Evolutionary conservation across 2,888 invertebrate species (phyloP), one percentile per base, ranked within the genome.

Genomic region (Phyllotreta cruciferae): DNA sequence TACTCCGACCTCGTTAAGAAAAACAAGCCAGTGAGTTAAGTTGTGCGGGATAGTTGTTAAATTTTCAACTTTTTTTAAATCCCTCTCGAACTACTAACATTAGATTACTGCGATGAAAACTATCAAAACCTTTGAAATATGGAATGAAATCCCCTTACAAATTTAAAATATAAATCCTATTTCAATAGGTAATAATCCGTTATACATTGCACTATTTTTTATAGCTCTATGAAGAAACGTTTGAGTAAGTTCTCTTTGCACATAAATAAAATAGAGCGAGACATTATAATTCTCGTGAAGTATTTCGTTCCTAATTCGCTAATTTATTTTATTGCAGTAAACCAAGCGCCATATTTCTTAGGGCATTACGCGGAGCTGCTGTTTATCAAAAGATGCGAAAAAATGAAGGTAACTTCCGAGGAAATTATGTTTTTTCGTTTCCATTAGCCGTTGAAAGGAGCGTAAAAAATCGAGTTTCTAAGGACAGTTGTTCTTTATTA

Each of bases 261-360:
- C 49, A 56, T 63, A 60, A 63, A 63, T 63, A 63, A 63, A 60
- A 63, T 14, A 55, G 49, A 60, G 50, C 42, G 24, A 38, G 58
- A 47, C 57, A 49, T 58, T 47, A 58, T 63, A 63, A 63, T 58
- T 63, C 63, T 14, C 38, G 37, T 35, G 49, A 41, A 50, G 63
- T 53, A 49, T 49, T 39, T 50, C 61, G 66, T 64, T 66, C 66
- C 62, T 73, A 73, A 73, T 73, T 72, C 72, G 62, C 57, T 71
- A 70, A 73, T 73, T 73, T 72, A 73, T 73, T 72, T 73, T 70
- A 72, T 71, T 67, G 69, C 70, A 64, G 66, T 58, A 58, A 64
- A 67, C 66, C 63, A 63, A 68, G 64, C 63, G 63, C 64, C 56
- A 66, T 66, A 62, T 56, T 66, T 64, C 53, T 63, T 62, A 14